A percentile compares a stretch with the other conserved stretches of the same genome.
Evolutionary conservation across 2,797 vertebrate species (phyloP).

Genomic region (Pangasius macronema): DNA sequence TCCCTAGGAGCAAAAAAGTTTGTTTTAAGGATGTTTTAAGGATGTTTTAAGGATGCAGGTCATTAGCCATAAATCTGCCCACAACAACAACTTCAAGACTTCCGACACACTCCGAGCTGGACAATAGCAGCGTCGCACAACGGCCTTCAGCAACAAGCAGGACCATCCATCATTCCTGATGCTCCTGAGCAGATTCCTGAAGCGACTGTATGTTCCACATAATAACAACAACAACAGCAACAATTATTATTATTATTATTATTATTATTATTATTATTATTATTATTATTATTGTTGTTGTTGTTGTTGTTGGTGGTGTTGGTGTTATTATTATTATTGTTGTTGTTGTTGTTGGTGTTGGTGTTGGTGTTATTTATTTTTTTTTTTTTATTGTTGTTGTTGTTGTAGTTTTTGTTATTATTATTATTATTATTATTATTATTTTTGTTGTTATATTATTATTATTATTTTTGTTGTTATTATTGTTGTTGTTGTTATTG

Average conservation of each 20-base stretch:
- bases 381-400: too few relatives aligned
- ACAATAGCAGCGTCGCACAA: conserved; percentile 52
- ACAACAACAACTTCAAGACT: conserved; percentile 49
- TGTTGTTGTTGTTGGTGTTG: not conserved
- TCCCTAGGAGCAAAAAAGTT: not conserved
- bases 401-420: too few relatives aligned
- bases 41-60: conserved; percentile 58
- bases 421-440: too few relatives aligned
- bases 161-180: conserved; percentile 46
- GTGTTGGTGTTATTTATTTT: too few relatives aligned
- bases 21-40: conserved; percentile 59
- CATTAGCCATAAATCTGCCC: conserved; percentile 72
- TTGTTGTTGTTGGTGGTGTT: conserved; percentile 20
- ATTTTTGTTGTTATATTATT: too few relatives aligned
- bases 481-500: too few relatives aligned
- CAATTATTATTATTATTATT: too few relatives aligned
- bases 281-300: too few relatives aligned
- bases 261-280: too few relatives aligned
- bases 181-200: not conserved
- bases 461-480: too few relatives aligned
- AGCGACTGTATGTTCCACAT: not conserved
- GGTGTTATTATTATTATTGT: not conserved
- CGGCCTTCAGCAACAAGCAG: conserved; percentile 35
- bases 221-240: not conserved
- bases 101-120: conserved; percentile 54